Percentiles rank a stretch among this genome's conserved stretches.
Conservation (phyloP, 2,888 invertebrate genomes). For the Xylota sylvarum region DNA sequence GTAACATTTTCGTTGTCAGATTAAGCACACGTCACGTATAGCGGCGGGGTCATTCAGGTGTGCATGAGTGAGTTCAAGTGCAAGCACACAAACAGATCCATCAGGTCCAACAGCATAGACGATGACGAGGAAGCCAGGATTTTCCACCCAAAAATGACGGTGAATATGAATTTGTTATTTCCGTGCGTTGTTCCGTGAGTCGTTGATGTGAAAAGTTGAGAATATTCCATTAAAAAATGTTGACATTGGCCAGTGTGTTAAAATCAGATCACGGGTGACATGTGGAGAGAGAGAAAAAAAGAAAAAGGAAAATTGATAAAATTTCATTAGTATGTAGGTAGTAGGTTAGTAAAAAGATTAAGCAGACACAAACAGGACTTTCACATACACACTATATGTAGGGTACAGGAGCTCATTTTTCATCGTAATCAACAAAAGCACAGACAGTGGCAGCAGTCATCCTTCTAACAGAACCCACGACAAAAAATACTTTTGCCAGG, state of each 20-base stretch:
- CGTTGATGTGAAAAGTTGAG: constrained; percentile 71
- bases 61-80: constrained; percentile 58
- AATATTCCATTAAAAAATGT: constrained; percentile 71
- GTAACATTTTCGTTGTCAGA: constrained; percentile 69
- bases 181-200: constrained; percentile 68
- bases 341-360: constrained; percentile 32
- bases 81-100: constrained; percentile 15
- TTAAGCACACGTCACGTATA: constrained; percentile 65
- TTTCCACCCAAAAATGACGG: constrained; percentile 12
- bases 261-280: constrained; percentile 52
- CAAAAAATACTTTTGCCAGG: neutral
- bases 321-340: constrained; percentile 51
- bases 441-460: neutral
- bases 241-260: constrained; percentile 61
- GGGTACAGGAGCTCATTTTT: neutral
- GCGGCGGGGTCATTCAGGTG: constrained; percentile 55
- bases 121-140: constrained; percentile 25
- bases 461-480: neutral
- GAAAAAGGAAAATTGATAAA: constrained; percentile 20
- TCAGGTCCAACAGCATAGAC: neutral
- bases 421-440: neutral
- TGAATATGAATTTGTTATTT: constrained; percentile 62
- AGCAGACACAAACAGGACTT: neutral
- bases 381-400: neutral
- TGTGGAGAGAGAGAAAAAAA: constrained; percentile 21